Conservation (phyloP, 2,113 vertebrate species). For the Limnothrissa miodon region DNA sequence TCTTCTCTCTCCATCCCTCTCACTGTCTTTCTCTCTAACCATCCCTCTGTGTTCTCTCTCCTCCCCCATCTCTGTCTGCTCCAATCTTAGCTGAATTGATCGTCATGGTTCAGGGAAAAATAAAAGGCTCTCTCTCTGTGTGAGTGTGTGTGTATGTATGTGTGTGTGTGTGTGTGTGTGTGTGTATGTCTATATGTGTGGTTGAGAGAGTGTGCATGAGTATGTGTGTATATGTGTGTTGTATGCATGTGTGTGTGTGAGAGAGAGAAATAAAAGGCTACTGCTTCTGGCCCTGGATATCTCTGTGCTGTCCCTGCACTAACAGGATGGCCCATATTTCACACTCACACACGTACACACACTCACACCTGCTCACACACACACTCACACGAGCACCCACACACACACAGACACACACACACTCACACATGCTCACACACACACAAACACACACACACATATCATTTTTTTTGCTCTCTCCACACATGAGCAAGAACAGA, state of each 20-base stretch:
- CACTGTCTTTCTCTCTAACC: conserved; percentile 78
- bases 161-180: too few species aligned
- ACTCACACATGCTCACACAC: too few species aligned
- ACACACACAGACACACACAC: too few species aligned
- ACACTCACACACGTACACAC: not conserved
- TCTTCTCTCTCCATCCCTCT: conserved; percentile 72
- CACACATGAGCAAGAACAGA: too few species aligned
- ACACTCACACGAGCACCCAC: too few species aligned
- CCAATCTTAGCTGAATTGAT: conserved; percentile 98
- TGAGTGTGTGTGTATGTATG: too few species aligned
- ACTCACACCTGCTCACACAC: too few species aligned
- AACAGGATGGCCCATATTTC: conserved; percentile 96
- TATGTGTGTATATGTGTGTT: not conserved
- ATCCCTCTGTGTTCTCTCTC: conserved; percentile 48
- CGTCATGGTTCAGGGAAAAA: conserved; percentile 95
- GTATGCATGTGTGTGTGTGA: not conserved
- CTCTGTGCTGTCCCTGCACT: conserved; percentile 98
- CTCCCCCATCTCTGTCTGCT: conserved; percentile 61
- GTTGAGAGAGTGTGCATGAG: not conserved
- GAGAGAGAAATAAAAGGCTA: conserved; percentile 51
- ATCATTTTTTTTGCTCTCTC: too few species aligned
- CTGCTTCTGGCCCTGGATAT: conserved; percentile 97
- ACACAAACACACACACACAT: too few species aligned
- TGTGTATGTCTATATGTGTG: too few species aligned
- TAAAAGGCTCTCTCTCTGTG: too few species aligned